These are phyloP conservation scores for Herpetotheres cachinnans DNA, from an alignment of 2,113 vertebrate species.

Conservation along the genomic window DNA sequence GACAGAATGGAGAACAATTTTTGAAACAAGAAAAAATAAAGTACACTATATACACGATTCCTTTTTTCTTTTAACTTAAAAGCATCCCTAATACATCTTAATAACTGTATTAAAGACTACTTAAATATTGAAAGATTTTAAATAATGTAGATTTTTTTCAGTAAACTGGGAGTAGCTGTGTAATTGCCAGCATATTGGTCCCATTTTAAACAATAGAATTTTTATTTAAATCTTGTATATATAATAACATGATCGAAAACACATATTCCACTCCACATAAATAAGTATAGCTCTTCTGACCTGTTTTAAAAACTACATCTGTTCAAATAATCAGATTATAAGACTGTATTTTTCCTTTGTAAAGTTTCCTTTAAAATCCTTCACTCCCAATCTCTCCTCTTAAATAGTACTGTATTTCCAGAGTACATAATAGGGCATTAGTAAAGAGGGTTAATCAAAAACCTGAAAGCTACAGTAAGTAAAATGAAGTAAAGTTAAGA, in stretches of 20 bases:
- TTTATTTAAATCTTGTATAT: conserved; percentile 75
- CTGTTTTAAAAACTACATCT: conserved; percentile 63
- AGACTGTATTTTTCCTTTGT: conserved; percentile 17
- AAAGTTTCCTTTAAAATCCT: conserved; percentile 36
- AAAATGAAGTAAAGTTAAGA: conserved; percentile 27
- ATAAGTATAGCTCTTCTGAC: conserved; percentile 64
- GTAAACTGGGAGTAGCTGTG: conserved; percentile 63
- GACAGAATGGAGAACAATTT: conserved; percentile 1
- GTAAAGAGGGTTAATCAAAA: conserved; percentile 57
- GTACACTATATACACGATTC: conserved; percentile 55
- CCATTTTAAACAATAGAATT: conserved; percentile 74
- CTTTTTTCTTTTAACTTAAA: conserved; percentile 39
- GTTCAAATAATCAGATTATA: conserved; percentile 50
- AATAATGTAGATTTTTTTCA: conserved; percentile 75
- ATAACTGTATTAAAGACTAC: conserved; percentile 65
- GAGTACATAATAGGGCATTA: conserved; percentile 48
- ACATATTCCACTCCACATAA: conserved; percentile 68
- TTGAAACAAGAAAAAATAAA: conserved; percentile 56
- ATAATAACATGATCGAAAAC: conserved; percentile 61
- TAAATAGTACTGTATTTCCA: conserved; percentile 32
- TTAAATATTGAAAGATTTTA: conserved; percentile 70
- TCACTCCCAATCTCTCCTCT: not conserved
- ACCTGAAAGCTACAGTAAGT: conserved; percentile 51
- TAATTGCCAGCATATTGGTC: conserved; percentile 73
- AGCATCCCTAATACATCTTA: conserved; percentile 53